Evolutionary conservation across 2,797 vertebrate species (phyloP), one percentile per base, ranked within the genome.

Genomic region (Fistularia tabacaria): DNA sequence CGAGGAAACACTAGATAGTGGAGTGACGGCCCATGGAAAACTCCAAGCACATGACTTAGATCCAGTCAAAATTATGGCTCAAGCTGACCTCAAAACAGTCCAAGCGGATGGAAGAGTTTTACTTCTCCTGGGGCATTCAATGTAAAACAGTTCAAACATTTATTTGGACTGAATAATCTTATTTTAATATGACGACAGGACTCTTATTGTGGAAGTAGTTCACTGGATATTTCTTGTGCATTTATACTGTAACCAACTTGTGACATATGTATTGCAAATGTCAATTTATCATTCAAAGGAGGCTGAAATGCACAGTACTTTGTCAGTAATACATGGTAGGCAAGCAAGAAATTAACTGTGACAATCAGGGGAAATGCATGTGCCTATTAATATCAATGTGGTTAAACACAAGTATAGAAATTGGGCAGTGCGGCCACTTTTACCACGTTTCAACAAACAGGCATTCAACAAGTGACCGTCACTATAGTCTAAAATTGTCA

Each of bases 1-100:
- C 81, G 77, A 81, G 74, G 72, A 74, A 81, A 70, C 76, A 77
- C 54, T 64, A 77, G 78, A 80, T 65, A 63, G 56, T 52, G 51
- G 62, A 66, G 62, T 56, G 64, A 69, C 74, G 76, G 66, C 38
- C 63, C 70, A 54, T 66, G 77, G 67, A 76, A 82, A 82, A 74
- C 38, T 8, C 69, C 46, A 39, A 72, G 64, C 55, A 70, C 63
- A 67, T 65, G 64, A 71, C 67, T 70, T 70, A 44, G 62, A 57
- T 59, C 60, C 25, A 66, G 15, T 64, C 12, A 62, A 71, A 71
- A 65, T 75, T 53, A 61, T 51, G 7, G 14, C 37, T 42, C 12
- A 60, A 57, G 57, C 40, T 37, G 53, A 52, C 44, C 65, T 50
- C 64, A 59, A 64, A 68, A 25, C 46, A 57, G 56, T 74, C 47